Percentiles rank a stretch among this genome's conserved stretches.
These are phyloP conservation scores for Tipula vernalis DNA, from an alignment of 2,888 invertebrate species.

Conservation along the genomic window DNA sequence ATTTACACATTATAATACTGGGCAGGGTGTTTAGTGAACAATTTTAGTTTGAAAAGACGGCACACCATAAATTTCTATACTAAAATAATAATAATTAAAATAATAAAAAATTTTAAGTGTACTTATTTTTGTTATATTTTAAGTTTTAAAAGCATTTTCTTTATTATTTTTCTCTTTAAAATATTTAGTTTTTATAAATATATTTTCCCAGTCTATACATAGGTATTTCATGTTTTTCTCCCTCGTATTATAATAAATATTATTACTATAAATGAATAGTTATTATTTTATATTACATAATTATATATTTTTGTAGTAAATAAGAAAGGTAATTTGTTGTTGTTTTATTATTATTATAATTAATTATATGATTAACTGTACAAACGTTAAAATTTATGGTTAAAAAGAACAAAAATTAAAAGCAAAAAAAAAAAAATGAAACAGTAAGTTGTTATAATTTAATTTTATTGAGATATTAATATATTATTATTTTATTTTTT, in stretches of 20 bases:
- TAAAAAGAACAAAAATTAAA: neutral
- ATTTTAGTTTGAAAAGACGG: neutral
- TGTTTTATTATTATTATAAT: neutral
- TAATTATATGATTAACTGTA: neutral
- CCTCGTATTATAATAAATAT: neutral
- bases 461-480: neutral
- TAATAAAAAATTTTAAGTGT: neutral
- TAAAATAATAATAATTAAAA: neutral
- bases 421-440: neutral
- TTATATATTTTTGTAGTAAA: neutral
- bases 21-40: neutral
- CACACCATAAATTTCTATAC: neutral
- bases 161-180: neutral
- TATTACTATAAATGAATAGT: neutral
- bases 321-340: neutral
- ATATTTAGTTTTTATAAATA: neutral
- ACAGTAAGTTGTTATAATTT: neutral
- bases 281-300: neutral
- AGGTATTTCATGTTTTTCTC: neutral
- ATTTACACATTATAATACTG: neutral
- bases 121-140: slow-evolving; percentile 4
- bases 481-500: slow-evolving; percentile 4
- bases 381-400: neutral
- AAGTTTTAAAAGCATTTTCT: neutral
- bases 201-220: neutral